Evolutionary conservation across 2,113 vertebrate species (phyloP).

Genomic region (Vidua chalybeata): DNA sequence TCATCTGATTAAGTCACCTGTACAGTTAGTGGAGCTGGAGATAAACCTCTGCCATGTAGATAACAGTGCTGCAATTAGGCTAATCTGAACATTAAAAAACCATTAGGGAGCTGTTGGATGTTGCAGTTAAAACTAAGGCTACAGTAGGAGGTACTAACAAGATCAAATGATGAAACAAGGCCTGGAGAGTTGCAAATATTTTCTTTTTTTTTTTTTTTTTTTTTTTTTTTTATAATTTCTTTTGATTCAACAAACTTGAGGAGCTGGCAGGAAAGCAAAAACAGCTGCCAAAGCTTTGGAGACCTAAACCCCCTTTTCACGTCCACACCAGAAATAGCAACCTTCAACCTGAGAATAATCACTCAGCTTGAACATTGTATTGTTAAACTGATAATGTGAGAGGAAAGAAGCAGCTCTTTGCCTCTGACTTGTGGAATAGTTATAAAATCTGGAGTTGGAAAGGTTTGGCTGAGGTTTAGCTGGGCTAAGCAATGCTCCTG

Average conservation of each 20-base stretch:
- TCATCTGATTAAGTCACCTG: neutral
- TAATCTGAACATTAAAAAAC: neutral
- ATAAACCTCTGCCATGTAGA: neutral
- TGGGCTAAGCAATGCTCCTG: neutral
- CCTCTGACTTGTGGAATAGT: neutral
- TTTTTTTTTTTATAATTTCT: neutral
- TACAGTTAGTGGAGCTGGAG: neutral
- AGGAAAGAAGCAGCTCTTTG: neutral
- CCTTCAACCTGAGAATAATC: neutral
- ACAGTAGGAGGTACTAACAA: neutral
- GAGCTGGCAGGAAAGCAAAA: neutral
- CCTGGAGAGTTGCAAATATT: neutral
- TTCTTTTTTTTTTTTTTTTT: neutral
- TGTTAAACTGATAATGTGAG: neutral
- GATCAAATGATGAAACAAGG: neutral
- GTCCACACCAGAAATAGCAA: neutral
- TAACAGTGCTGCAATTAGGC: conserved; percentile 22
- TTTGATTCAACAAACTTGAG: neutral
- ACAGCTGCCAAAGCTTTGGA: neutral
- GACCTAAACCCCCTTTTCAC: neutral
- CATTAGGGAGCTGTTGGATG: neutral
- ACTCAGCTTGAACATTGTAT: neutral
- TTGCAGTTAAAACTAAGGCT: neutral
- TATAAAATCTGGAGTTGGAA: neutral
- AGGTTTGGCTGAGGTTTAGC: neutral